phyloP scores from a whole-genome alignment of 2,888 invertebrate genomes.

The Osmoderma eremita region DNA sequence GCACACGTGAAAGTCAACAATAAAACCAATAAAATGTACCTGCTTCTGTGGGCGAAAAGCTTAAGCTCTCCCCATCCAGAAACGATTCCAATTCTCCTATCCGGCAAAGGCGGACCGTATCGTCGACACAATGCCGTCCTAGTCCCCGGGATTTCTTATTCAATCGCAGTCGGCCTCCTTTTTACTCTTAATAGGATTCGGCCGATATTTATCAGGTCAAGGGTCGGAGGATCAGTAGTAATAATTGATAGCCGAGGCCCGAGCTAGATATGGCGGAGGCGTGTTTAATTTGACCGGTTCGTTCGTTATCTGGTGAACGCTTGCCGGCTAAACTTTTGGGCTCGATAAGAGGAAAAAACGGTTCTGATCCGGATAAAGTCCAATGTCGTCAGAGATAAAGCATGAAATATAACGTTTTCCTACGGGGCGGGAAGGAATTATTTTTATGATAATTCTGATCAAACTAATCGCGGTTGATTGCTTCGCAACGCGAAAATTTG shows the following conservation, averaged over 20 bases:
- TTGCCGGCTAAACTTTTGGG: too few species aligned
- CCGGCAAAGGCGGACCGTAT: not conserved
- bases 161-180: conserved; percentile 13
- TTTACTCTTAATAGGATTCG: conserved; percentile 28
- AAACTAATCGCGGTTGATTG: too few species aligned
- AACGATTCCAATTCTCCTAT: conserved; percentile 15
- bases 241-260: conserved; percentile 25
- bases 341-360: too few species aligned
- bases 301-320: not conserved
- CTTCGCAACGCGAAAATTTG: too few species aligned
- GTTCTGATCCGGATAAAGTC: too few species aligned
- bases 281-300: not conserved
- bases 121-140: conserved; percentile 23
- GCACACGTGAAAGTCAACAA: not conserved
- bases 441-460: too few species aligned
- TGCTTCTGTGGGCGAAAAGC: not conserved
- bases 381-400: too few species aligned
- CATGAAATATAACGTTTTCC: too few species aligned
- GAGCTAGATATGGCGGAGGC: not conserved
- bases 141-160: conserved; percentile 22
- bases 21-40: not conserved
- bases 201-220: conserved; percentile 26
- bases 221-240: conserved; percentile 13
- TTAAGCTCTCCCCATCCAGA: not conserved
- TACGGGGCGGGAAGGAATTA: too few species aligned